Evolutionary conservation across 2,113 vertebrate genomes (phyloP).

Genomic region (Megaceryle maxima): DNA sequence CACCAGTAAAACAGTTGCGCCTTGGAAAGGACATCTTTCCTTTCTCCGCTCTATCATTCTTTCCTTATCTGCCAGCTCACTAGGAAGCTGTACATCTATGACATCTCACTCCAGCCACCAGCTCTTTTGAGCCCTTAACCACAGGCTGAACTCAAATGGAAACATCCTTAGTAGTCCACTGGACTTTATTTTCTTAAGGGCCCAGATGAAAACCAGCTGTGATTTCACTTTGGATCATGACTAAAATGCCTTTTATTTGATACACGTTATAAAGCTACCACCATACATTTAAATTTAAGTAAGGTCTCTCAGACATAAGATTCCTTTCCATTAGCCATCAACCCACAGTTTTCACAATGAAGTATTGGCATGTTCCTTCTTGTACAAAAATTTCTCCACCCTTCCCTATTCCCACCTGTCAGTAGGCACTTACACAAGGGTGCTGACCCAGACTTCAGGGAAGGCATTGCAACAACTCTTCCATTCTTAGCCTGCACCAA

Average conservation of each 20-base stretch:
- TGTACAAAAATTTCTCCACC: slow-evolving; percentile 26
- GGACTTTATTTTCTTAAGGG: not conserved
- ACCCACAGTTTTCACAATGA: slow-evolving; percentile 54
- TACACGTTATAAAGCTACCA: not conserved
- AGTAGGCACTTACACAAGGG: slow-evolving; percentile 64
- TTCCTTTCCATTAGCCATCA: slow-evolving; percentile 69
- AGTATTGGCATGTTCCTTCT: slow-evolving; percentile 56
- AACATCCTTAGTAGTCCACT: not conserved
- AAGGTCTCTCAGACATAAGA: slow-evolving; percentile 53
- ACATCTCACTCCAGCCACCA: not conserved
- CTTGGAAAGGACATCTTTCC: not conserved
- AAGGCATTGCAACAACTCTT: slow-evolving; percentile 28
- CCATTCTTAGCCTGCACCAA: slow-evolving; percentile 60
- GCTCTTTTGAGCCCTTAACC: not conserved
- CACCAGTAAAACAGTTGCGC: not conserved
- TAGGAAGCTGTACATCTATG: not conserved
- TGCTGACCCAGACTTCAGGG: slow-evolving; percentile 59
- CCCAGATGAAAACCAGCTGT: not conserved
- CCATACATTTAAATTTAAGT: not conserved
- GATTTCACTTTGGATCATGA: not conserved
- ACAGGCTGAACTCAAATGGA: not conserved
- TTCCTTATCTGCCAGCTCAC: slow-evolving; percentile 4
- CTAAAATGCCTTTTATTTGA: not conserved
- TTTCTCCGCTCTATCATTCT: not conserved
- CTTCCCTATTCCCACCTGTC: slow-evolving; percentile 73